Conservation (phyloP, 2,113 vertebrate species). For the Madoqua kirkii region DNA sequence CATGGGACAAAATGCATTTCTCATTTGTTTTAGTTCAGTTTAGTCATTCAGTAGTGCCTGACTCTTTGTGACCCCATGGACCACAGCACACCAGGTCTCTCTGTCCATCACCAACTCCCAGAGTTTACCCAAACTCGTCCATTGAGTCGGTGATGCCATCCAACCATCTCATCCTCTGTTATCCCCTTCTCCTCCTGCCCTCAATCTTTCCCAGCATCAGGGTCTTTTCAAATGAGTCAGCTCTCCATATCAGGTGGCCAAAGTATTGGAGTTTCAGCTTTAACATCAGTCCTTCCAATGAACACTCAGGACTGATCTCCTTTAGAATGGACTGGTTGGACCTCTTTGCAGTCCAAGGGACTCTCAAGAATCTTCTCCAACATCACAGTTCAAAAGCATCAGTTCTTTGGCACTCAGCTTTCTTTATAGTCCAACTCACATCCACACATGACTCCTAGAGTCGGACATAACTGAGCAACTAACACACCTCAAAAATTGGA, state of each 20-base stretch:
- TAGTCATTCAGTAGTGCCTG: accelerated
- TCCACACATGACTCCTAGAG: neutral
- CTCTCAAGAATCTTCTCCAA: neutral
- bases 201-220: neutral
- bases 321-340: neutral
- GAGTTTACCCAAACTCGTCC: neutral
- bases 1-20: neutral
- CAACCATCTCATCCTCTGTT: neutral
- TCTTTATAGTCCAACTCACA: neutral
- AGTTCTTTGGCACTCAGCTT: neutral
- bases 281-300: neutral
- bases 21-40: neutral
- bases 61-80: neutral
- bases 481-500: neutral
- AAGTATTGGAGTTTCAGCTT: neutral
- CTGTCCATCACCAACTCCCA: neutral
- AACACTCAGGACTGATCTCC: neutral
- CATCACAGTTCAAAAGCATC: neutral
- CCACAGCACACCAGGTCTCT: neutral
- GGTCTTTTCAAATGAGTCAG: neutral
- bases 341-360: neutral
- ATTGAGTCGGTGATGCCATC: neutral
- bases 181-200: neutral
- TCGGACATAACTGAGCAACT: neutral
- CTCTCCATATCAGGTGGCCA: neutral